Conservation (phyloP, 2,113 vertebrate genomes). For the Microtus richardsoni region DNA sequence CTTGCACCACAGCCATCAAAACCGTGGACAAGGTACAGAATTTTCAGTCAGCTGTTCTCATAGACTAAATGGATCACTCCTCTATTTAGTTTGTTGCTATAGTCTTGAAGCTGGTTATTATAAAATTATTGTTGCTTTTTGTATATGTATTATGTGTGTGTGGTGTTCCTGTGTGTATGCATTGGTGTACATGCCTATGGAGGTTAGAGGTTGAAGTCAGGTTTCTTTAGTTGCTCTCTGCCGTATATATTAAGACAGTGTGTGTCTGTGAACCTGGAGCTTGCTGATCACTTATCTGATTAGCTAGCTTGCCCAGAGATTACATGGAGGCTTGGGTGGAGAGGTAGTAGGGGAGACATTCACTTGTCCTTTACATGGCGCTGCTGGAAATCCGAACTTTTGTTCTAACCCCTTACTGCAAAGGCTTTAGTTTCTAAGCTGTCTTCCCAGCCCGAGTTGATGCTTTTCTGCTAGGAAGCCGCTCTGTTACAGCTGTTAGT, state of each 20-base stretch:
- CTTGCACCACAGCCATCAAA: not conserved
- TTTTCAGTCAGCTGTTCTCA: not conserved
- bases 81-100: not conserved
- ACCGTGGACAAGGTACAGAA: not conserved
- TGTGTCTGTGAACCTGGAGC: not conserved
- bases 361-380: not conserved
- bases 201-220: not conserved
- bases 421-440: not conserved
- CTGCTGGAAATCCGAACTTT: not conserved
- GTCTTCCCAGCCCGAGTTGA: not conserved
- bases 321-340: not conserved
- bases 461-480: conserved; percentile 11
- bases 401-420: not conserved
- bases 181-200: no score
- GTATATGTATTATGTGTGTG: not conserved
- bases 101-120: not conserved
- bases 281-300: no score
- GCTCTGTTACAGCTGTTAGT: not conserved
- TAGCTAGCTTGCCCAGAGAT: not conserved
- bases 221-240: not conserved
- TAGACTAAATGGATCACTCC: not conserved
- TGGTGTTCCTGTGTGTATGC: not conserved
- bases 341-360: not conserved
- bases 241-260: not conserved
- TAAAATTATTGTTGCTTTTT: not conserved